Base-by-base conservation (phyloP, 1,140 invertebrate species). In the Phocides pigmalion region DNA sequence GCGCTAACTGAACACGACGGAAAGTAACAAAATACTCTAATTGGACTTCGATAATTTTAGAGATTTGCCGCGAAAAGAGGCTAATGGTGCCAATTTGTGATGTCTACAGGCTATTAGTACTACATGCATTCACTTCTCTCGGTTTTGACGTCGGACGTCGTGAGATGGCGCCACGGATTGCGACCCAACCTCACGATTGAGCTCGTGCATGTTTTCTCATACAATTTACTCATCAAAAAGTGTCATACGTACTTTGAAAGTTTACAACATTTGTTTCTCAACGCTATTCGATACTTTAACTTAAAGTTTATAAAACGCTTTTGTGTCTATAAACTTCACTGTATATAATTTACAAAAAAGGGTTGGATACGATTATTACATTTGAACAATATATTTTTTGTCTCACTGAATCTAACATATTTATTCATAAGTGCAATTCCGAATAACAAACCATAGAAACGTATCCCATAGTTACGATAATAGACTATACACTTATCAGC, bases 81-180 rank as follows among this genome's bases (percentile, higher is more conserved):
- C 72, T 78, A 81, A 81, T 85, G 61, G 77, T 64, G 64, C 67
- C 73, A 82, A 83, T 80, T 84, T 80, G 78, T 74, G 70, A 64
- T 73, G 73, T 80, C 68, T 81, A 76, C 72, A 72, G 64, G 56
- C 66, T 73, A 70, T 79, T 79, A 74, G 70, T 65, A 61, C 46
- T 66, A 68, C 70, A 76, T 70, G 69, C 68, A 76, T 72, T 74
- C 61, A 66, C 61, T 71, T 80, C 68, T 83, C 79, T 80, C 68
- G 64, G 74, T 79, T 84, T 84, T 82, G 83, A 82, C 78, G 76
- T 68, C 49, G 44, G 65, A 71, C 47, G 74, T 88, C 85, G 83
- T 87, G 82, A 88, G 85, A 87, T 88, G 76, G 76, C 76, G 76
- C 76, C 64, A 72, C 51, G 65, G 84, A 87, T 89, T 79, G 66